Base-by-base conservation (phyloP, 2,797 vertebrate species). In the Taenioides sp. region DNA sequence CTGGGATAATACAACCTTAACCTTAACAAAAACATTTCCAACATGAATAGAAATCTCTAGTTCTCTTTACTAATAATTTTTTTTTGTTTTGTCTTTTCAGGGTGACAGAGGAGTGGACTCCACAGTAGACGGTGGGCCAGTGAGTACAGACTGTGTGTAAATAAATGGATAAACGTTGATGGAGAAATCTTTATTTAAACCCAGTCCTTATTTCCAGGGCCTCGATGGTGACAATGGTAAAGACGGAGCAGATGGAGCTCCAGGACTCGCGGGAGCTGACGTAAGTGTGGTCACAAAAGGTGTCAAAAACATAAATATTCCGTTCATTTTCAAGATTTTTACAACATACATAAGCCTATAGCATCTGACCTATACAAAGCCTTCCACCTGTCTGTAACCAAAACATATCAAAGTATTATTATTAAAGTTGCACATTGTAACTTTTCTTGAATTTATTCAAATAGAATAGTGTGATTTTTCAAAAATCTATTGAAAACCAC, bases 251-350 rank as follows among this genome's bases (percentile, higher is more conserved):
- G 78, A 94, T 0, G 97, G 97, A 73, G 77, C 93, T 71, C 84
- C 96, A 2, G 97, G 97, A 37, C 92, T 94, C 7, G 95, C 96
- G 0, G 97, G 97, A 4, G 94, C 95, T 40, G 97, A 99, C 74
- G 97, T 98, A 77, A 96, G 97, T 96, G 84, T 37, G 69, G 18
- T 59, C 16, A 27, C 28, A 16, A 37, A 5, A 47, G 14, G 43
- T 4, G 67, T 55, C 2, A 7, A 20, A 61, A 25, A 2, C 3
- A 9, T 47, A 17, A 66, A 2, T 18, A 2, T 17, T 12, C 6
- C 25, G 28, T 14, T 27, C 1, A 28, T 59, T 28, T 59, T 58
- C 22, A 11, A 58, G 3, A 57, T 25, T 54, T 54, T 37, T 37
- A 37, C 34, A 37, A 37, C 34, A 37, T 43, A 43, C 11, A 47